Evolutionary conservation across 2,888 invertebrate species (phyloP).

Genomic region (Aphodius granarius): DNA sequence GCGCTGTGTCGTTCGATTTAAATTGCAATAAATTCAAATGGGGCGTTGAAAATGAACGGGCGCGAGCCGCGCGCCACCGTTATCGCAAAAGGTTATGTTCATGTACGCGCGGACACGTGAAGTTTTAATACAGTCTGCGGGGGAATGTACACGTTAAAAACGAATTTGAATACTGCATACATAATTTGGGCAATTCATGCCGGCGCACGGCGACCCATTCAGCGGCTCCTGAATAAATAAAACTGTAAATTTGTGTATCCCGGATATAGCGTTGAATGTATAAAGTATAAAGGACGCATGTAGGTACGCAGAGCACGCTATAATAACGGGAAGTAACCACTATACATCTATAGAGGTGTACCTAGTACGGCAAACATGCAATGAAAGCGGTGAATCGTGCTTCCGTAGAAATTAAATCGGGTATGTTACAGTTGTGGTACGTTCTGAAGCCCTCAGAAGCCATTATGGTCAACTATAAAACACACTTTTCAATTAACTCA

Average conservation of each 20-base stretch:
- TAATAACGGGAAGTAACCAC: neutral
- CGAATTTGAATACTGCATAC: neutral
- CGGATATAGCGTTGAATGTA: conserved; percentile 31
- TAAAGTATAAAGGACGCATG: neutral
- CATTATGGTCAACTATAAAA: too few relatives aligned
- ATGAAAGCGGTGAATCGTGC: neutral
- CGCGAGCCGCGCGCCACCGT: too few relatives aligned
- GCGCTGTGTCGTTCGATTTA: neutral
- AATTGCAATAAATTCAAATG: neutral
- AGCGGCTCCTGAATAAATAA: conserved; percentile 23
- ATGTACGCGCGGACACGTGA: neutral
- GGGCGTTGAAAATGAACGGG: neutral
- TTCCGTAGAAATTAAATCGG: neutral
- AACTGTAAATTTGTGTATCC: conserved; percentile 37
- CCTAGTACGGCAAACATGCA: neutral
- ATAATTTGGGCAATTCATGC: neutral
- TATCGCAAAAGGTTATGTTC: neutral
- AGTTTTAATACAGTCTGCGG: neutral
- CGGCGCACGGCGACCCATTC: neutral
- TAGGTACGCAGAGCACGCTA: neutral
- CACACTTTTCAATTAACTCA: too few relatives aligned
- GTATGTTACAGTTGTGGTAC: too few relatives aligned
- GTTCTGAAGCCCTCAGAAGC: too few relatives aligned
- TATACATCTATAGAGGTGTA: neutral
- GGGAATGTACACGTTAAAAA: neutral